Percentiles rank a stretch among this genome's conserved stretches.
These are phyloP conservation scores for Ranitomeya variabilis DNA, from an alignment of 2,113 vertebrate genomes.

Conservation along the genomic window DNA sequence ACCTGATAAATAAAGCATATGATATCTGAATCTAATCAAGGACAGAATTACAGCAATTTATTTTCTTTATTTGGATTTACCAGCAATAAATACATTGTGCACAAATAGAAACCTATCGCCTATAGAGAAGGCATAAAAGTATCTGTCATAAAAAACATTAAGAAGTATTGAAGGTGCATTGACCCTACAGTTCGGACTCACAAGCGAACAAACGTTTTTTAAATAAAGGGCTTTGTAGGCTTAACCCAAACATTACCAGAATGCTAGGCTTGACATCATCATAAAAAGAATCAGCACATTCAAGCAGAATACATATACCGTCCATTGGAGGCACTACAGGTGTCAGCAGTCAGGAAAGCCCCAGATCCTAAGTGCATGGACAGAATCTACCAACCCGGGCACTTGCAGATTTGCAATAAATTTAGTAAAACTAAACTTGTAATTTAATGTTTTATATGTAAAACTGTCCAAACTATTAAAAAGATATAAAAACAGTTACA, in stretches of 20 bases:
- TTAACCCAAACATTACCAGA: slow-evolving; percentile 29
- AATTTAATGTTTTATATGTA: neutral
- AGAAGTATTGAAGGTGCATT: slow-evolving; percentile 22
- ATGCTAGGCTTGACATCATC: neutral
- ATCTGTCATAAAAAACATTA: slow-evolving; percentile 20
- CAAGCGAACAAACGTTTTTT: neutral
- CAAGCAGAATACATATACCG: neutral
- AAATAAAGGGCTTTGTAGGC: neutral
- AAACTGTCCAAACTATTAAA: neutral
- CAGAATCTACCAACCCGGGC: neutral
- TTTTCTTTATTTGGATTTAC: slow-evolving; percentile 41
- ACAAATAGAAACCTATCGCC: neutral
- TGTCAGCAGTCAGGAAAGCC: neutral
- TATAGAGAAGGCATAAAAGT: slow-evolving; percentile 21
- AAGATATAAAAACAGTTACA: slow-evolving; percentile 7
- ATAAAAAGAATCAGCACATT: neutral
- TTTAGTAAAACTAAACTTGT: neutral
- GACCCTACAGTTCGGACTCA: neutral
- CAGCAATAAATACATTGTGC: slow-evolving; percentile 12
- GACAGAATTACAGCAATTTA: neutral
- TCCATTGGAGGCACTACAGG: neutral
- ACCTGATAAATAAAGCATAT: no score
- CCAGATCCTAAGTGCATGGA: neutral
- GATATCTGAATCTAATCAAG: no score
- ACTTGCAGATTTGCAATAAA: neutral